Base-by-base conservation (phyloP, 1,140 invertebrate genomes). In the Ephestia elutella region DNA sequence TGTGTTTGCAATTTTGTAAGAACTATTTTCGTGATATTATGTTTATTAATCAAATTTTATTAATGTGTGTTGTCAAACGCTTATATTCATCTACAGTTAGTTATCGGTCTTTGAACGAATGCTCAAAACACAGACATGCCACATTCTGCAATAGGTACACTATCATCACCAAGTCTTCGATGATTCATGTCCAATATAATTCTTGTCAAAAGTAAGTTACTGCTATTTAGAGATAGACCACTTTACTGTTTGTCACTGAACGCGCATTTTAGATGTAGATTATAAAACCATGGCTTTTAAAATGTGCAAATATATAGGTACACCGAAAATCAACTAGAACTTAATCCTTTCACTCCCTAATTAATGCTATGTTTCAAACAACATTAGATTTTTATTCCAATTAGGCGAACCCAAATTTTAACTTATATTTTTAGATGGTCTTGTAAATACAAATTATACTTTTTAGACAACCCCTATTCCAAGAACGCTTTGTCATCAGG, bases 131-230 rank as follows among this genome's bases (percentile, higher is more conserved):
- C 58, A 59, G 30, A 62, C 50, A 62, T 25, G 30, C 54, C 56
- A 62, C 50, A 58, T 49, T 54, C 61, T 63, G 59, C 62, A 35
- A 30, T 59, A 63, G 59, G 54, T 56, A 56, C 59, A 60, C 54
- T 56, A 60, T 35, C 59, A 60, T 35, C 28, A 30, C 44, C 13
- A 57, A 32, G 17, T 28, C 51, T 53, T 21, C 49, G 15, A 57
- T 18, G 28, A 53, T 44, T 49, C 11, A 18, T 57, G 13, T 38
- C n/a, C 18, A 59, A 54, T 44, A 54, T 28, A 3, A 48, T 44
- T 18, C 18, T 25, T 35, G 3, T 8, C 18, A 38, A 60, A 53
- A 60, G 51, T 60, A 60, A 60, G 51, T 55, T 17, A 44, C 13
- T 17, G 5, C 18, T 20, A 28, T 57, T 48, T 49, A 19, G 32